Evolutionary conservation across 1,140 invertebrate genomes (phyloP).

Genomic region (Tetragonula clypearis): DNA sequence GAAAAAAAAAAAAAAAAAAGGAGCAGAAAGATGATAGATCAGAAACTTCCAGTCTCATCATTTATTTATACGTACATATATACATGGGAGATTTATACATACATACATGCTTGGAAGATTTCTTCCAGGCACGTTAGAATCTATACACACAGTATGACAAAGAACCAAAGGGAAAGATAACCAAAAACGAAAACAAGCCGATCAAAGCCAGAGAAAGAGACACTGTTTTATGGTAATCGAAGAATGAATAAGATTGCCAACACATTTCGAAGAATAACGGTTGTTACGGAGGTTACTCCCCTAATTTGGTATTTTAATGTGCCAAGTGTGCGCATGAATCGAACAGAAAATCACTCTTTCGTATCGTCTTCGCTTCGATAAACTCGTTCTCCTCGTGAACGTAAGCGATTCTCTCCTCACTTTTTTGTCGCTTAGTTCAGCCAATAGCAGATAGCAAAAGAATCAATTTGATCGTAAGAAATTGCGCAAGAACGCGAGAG

Average conservation of each 20-base stretch:
- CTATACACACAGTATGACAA: not conserved
- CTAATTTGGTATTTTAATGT: not conserved
- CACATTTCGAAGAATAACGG: not conserved
- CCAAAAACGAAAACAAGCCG: not conserved
- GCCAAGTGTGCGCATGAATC: not conserved
- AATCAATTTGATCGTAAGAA: too few species aligned
- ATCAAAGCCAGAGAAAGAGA: not conserved
- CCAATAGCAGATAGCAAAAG: too few species aligned
- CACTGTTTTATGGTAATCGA: not conserved
- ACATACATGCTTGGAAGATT: not conserved
- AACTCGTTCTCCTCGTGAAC: conserved; percentile 3
- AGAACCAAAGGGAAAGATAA: not conserved
- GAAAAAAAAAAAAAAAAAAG: not conserved
- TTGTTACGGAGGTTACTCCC: not conserved
- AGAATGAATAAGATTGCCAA: not conserved
- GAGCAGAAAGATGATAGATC: not conserved
- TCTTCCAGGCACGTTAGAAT: not conserved
- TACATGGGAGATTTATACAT: not conserved
- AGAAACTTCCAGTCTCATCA: conserved; percentile 20
- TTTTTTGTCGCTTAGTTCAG: too few species aligned
- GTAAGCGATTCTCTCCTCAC: too few species aligned
- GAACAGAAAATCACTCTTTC: not conserved
- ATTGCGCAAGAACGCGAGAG: too few species aligned
- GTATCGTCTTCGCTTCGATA: not conserved
- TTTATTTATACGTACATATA: not conserved